Conservation (phyloP, 2,888 invertebrate species). For the Thumatha senex region DNA sequence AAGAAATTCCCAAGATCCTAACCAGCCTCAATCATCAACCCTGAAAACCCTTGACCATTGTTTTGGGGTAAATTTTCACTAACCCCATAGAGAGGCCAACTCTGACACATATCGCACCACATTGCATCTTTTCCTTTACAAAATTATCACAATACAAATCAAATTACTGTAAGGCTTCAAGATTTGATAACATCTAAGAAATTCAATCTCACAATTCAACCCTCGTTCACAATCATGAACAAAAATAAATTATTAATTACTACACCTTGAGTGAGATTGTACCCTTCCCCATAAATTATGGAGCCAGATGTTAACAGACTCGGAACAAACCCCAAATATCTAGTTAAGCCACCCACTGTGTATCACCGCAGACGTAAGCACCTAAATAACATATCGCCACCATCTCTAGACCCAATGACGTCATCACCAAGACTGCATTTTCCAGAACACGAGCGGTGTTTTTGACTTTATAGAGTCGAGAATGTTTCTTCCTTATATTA, state of each 20-base stretch:
- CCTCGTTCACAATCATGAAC: conserved; percentile 61
- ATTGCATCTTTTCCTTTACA: conserved; percentile 10
- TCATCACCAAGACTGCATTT: conserved; percentile 40
- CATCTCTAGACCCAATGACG: conserved; percentile 32
- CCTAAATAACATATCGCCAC: conserved; percentile 21
- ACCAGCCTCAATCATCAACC: too few relatives aligned
- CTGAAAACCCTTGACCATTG: too few relatives aligned
- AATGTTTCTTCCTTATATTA: conserved; percentile 76
- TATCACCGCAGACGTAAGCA: conserved; percentile 54
- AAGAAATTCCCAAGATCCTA: too few relatives aligned
- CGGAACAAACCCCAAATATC: conserved; percentile 78
- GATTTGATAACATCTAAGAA: conserved; percentile 41
- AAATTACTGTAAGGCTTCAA: conserved; percentile 33
- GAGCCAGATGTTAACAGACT: conserved; percentile 80
- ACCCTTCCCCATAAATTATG: conserved; percentile 78
- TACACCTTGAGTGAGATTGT: conserved; percentile 69
- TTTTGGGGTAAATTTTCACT: too few relatives aligned
- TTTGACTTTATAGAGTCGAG: conserved; percentile 70
- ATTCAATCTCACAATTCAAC: conserved; percentile 42
- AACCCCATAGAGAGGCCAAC: too few relatives aligned
- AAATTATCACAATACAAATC: conserved; percentile 28
- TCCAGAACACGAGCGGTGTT: conserved; percentile 36
- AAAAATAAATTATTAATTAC: conserved; percentile 81
- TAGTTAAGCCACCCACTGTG: conserved; percentile 76
- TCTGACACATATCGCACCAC: too few relatives aligned